Conservation (phyloP, 2,113 vertebrate genomes). For the Leucosticte australis region DNA sequence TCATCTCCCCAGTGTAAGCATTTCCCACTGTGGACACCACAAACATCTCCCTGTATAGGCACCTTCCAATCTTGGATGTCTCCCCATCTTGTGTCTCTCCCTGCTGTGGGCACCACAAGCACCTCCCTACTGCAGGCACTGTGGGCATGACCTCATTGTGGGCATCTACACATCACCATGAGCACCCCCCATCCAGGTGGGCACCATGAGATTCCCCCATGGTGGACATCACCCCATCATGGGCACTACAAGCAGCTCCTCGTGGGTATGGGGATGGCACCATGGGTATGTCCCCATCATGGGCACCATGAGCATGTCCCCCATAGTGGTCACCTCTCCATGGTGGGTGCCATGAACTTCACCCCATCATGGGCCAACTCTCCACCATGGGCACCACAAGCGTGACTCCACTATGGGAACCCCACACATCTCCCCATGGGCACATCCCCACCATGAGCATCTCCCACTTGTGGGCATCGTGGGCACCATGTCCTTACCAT, state of each 20-base stretch:
- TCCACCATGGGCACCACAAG: not conserved
- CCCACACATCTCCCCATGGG: not conserved
- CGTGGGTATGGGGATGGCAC: not conserved
- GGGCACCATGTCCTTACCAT: not conserved
- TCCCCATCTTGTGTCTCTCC: not conserved
- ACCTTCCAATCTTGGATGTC: not conserved
- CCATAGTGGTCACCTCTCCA: not conserved
- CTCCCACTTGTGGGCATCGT: not conserved
- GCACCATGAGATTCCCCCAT: not conserved
- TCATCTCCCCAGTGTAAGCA: not conserved
- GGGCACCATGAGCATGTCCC: not conserved
- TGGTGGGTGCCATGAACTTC: fast-evolving
- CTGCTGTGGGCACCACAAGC: fast-evolving
- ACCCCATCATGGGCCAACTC: not conserved
- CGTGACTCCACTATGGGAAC: not conserved
- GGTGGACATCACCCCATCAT: fast-evolving
- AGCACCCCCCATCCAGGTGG: not conserved
- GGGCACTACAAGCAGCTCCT: not conserved
- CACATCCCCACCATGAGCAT: not conserved
- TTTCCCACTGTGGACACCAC: not conserved
- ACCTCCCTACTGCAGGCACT: not conserved
- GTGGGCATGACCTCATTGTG: fast-evolving
- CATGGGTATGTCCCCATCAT: not conserved
- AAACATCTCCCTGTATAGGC: fast-evolving
- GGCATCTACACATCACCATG: not conserved